Base-by-base conservation (phyloP, 2,888 invertebrate species). In the Neoitamus cyanurus region DNA sequence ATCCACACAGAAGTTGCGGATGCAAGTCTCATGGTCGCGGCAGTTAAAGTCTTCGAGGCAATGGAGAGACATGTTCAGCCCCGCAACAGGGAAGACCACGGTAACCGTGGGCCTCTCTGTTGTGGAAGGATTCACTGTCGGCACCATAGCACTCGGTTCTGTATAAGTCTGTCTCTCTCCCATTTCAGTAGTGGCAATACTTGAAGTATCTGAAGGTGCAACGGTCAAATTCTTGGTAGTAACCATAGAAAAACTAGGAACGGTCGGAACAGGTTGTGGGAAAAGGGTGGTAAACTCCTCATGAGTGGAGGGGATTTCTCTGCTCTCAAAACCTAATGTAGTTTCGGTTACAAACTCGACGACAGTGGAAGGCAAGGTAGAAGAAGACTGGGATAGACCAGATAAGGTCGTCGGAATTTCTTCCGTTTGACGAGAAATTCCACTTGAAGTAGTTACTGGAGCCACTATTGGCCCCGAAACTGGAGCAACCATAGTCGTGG, bases 1-100 rank as follows among this genome's bases (percentile, higher is more conserved):
- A 89, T 92, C 91, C 84, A 90, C 88, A 89, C 94, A 94, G 37
- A 88, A 88, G 86, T 91, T 89, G 84, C 90, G 88, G 72, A 93
- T 89, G 88, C 94, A 94, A 37, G 91, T 90, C 86, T 92, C 91
- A 85, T 90, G 89, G 85, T 90, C 88, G 42, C 89, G 87, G 88
- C 93, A 93, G 87, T 93, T 90, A 83, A 86, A 86, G 85, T 90
- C 88, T 20, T 86, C 87, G n/a, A 70, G 85, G 87, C 92, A 92
- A 28, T 85, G 83, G 13, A 20, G 34, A 20, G 78, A 46, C 28
- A 85, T 85, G 87, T 86, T 83, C 85, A 88, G 85, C 28, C 36
- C 36, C 3, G 48, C n/a, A 34, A 3, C 48, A 31, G 30, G n/a
- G 31, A 13, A 6, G 3, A 15, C 58, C 58, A 58, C n/a, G 20